phyloP scores from a whole-genome alignment of 92 coral and sea anemone genomes.

The Desmophyllum pertusum region DNA sequence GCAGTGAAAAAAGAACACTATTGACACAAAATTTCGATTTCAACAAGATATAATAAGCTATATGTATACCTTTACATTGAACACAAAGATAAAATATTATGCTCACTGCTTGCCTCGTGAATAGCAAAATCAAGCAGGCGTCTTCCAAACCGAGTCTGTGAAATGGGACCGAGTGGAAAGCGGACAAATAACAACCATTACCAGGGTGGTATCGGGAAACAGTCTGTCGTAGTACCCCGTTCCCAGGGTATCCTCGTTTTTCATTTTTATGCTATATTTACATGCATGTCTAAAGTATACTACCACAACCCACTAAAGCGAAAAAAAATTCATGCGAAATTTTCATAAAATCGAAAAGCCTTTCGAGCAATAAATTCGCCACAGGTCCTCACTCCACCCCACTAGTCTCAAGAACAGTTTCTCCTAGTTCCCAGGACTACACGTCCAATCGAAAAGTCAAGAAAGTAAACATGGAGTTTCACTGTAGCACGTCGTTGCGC shows the following conservation, averaged over 20 bases:
- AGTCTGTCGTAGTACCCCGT: neutral
- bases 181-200: neutral
- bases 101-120: neutral
- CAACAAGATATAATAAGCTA: neutral
- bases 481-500: neutral
- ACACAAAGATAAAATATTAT: neutral
- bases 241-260: neutral
- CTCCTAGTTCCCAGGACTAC: conserved; percentile 14
- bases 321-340: too few relatives aligned
- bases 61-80: neutral
- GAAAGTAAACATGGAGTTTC: conserved; percentile 22
- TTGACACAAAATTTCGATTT: neutral
- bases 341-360: too few relatives aligned
- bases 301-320: too few relatives aligned
- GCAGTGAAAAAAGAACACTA: neutral
- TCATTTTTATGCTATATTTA: too few relatives aligned
- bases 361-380: too few relatives aligned
- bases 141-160: neutral
- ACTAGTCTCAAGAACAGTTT: neutral
- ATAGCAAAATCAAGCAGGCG: conserved; percentile 9
- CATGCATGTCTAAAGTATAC: too few relatives aligned
- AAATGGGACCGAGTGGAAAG: neutral
- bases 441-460: neutral
- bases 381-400: neutral
- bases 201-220: neutral